Conservation (phyloP, 2,797 vertebrate species). For the Anableps anableps region DNA sequence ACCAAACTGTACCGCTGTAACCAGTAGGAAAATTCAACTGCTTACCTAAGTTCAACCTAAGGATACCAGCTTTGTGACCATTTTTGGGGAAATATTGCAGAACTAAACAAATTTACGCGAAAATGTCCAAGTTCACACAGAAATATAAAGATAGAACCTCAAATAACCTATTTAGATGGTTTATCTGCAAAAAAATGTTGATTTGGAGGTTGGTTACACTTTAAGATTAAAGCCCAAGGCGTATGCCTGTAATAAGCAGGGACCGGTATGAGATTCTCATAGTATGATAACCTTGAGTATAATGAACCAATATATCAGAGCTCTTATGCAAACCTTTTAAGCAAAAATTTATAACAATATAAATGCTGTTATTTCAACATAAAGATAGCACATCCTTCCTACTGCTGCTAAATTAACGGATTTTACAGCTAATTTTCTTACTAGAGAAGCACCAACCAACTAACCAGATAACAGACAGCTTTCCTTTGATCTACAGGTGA, state of each 20-base stretch:
- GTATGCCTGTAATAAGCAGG: background rate
- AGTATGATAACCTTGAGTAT: background rate
- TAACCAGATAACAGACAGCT: background rate
- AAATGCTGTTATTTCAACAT: background rate
- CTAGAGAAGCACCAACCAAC: background rate
- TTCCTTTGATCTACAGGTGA: background rate
- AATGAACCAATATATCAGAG: background rate
- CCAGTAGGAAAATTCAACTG: no score
- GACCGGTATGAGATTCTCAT: background rate
- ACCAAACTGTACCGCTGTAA: no score
- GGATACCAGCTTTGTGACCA: no score
- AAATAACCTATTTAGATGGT: no score
- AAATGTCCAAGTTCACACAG: no score
- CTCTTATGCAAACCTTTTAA: background rate
- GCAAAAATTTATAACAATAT: background rate
- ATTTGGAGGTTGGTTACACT: no score
- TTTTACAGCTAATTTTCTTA: background rate
- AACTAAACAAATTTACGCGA: no score
- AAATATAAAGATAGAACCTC: no score
- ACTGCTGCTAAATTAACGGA: background rate
- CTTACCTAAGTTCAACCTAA: no score
- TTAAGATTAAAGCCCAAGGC: background rate
- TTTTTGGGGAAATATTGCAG: no score
- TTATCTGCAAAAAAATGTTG: no score
- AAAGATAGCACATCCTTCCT: background rate